Conservation (phyloP, 2,888 invertebrate species). For the Cetonia aurata region DNA sequence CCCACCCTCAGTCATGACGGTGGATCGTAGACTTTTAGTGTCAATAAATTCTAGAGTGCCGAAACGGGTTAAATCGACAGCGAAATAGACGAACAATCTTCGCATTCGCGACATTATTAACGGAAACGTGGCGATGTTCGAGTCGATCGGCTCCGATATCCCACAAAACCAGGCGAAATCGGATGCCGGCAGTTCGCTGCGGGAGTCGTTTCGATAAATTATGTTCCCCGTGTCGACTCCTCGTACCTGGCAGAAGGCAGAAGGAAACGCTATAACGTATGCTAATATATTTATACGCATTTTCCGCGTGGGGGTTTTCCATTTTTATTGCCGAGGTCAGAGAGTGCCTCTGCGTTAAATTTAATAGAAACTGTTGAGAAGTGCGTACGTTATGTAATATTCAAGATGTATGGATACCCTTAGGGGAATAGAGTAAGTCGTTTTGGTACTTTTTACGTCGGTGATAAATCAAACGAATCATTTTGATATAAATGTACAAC, state of each 20-base stretch:
- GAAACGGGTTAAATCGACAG: slow-evolving; percentile 49
- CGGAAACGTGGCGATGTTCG: slow-evolving; percentile 43
- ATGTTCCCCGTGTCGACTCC: slow-evolving; percentile 46
- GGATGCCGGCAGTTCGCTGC: slow-evolving; percentile 46
- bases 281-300: slow-evolving; percentile 49
- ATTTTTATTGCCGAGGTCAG: slow-evolving; percentile 27
- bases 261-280: slow-evolving; percentile 47
- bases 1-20: slow-evolving; percentile 4
- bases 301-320: slow-evolving; percentile 40
- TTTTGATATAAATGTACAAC: too few species aligned
- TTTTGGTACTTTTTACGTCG: slow-evolving; percentile 19
- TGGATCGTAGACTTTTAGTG: slow-evolving; percentile 39
- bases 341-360: neutral
- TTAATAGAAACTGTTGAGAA: slow-evolving; percentile 33
- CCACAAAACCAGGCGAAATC: slow-evolving; percentile 47
- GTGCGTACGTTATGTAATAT: slow-evolving; percentile 14
- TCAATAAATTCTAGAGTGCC: slow-evolving; percentile 43
- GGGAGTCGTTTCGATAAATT: slow-evolving; percentile 50
- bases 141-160: slow-evolving; percentile 49
- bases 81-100: slow-evolving; percentile 49
- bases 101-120: slow-evolving; percentile 53
- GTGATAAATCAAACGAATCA: neutral
- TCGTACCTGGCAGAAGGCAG: slow-evolving; percentile 3
- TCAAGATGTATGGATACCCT: slow-evolving; percentile 11
- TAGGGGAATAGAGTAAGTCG: slow-evolving; percentile 17